Evolutionary conservation across 2,797 vertebrate genomes (phyloP).

Genomic region (Menidia menidia): DNA sequence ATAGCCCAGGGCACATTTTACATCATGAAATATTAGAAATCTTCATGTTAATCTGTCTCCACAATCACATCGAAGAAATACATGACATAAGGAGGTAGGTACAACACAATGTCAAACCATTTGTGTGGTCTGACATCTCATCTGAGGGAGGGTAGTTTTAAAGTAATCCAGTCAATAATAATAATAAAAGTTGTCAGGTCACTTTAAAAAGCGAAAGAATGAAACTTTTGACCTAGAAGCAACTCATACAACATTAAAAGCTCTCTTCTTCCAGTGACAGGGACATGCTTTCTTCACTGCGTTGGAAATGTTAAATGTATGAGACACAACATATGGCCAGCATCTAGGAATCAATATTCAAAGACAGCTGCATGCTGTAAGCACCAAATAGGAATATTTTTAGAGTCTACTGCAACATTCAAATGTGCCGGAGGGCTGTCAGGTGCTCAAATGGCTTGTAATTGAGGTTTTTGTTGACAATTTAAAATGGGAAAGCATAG

Average conservation of each 20-base stretch:
- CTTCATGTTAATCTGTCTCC: not conserved
- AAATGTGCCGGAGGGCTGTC: conserved; percentile 34
- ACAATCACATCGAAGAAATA: not conserved
- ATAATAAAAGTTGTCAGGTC: conserved; percentile 20
- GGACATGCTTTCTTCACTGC: conserved; percentile 24
- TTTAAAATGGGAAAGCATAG: conserved; percentile 41
- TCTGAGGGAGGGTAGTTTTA: not conserved
- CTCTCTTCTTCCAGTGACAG: conserved; percentile 19
- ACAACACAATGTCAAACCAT: not conserved
- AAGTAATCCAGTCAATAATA: not conserved
- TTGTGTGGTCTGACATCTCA: too few relatives aligned
- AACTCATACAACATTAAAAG: conserved; percentile 55
- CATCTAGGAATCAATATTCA: conserved; percentile 62
- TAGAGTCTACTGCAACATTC: conserved; percentile 50
- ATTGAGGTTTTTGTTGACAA: conserved; percentile 22
- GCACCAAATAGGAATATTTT: conserved; percentile 57
- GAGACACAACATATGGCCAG: conserved; percentile 60
- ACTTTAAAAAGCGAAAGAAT: conserved; percentile 10
- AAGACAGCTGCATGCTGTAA: conserved; percentile 38
- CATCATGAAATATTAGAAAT: not conserved
- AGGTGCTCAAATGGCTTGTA: conserved; percentile 6
- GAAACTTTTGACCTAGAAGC: conserved; percentile 18
- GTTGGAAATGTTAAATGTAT: conserved; percentile 61
- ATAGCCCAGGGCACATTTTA: conserved; percentile 10
- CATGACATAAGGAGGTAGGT: not conserved